Base-by-base conservation (phyloP, 2,797 vertebrate species). In the Cheirogaleus major region DNA sequence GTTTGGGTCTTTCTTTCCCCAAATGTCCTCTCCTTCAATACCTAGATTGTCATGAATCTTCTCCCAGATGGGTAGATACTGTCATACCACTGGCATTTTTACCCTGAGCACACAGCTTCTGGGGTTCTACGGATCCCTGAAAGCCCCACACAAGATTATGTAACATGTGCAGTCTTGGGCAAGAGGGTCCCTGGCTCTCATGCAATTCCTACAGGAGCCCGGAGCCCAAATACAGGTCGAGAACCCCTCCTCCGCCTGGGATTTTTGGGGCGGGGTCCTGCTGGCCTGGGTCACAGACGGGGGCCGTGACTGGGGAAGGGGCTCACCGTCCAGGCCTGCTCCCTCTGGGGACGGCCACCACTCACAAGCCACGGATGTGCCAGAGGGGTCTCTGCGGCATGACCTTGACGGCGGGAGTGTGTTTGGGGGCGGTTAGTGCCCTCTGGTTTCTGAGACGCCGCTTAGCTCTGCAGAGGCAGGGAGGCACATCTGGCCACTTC, bases 311-410 rank as follows among this genome's bases (percentile, higher is more conserved):
- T 1, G 4, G 3, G 48, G 48, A 65, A 61, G 57, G 73, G 72
- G 35, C 52, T 12, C 2, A 1, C 41, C 23, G 7, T n/a, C 3
- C 23, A 59, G 67, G 2, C 18, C 30, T 0, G 10, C n/a, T 41
- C 9, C 0, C 23, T 5, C 5, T 35, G 38, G n/a, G 65, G 32
- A 25, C 3, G n/a, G 35, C 25, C 0, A 0, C 6, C 84, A 38
- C 13, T 7, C 65, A 20, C 1, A 5, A 0, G 12, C 43, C 78
- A 22, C 6, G 1, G 18, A 2, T 1, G 48, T 17, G 43, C 27
- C 10, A 4, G 11, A 43, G 18, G 11, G 4, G 9, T 11, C 48
- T n/a, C 48, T 30, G 55, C 4, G 3, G 15, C 1, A n/a, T 20
- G 38, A 65, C n/a, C 43, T 27, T 0, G 0, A 23, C 17, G 1